Conservation (phyloP, 2,113 vertebrate genomes). For the Odocoileus hemionus region DNA sequence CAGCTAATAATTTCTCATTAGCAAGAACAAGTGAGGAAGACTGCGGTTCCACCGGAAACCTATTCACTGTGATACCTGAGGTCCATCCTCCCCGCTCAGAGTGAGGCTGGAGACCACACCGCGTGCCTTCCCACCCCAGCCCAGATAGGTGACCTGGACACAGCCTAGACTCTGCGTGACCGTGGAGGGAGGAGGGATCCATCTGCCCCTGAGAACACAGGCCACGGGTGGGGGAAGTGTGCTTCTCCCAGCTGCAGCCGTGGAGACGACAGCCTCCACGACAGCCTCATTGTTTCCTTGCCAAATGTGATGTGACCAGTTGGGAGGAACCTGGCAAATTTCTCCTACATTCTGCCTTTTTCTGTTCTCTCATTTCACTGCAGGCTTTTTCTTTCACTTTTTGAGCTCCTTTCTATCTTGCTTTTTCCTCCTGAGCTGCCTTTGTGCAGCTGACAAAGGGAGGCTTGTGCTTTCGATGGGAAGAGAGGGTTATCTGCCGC, state of each 20-base stretch:
- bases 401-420: constrained; percentile 34
- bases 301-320: neutral
- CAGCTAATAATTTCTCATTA: neutral
- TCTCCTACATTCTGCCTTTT: neutral
- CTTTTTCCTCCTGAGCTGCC: neutral
- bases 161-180: neutral
- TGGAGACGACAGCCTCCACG: neutral
- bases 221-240: neutral
- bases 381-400: neutral
- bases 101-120: neutral
- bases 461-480: neutral
- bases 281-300: neutral
- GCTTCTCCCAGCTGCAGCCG: neutral
- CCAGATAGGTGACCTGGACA: neutral
- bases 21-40: neutral
- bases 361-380: neutral
- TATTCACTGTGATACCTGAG: neutral
- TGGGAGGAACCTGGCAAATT: neutral
- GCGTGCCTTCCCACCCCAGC: neutral
- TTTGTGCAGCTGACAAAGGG: constrained; percentile 58
- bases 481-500: constrained; percentile 1
- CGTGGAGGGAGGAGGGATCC: neutral
- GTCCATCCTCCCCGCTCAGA: accelerated
- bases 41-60: neutral
- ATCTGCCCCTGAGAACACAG: neutral